Conservation (phyloP, 2,797 vertebrate species). For the Knipowitschia caucasica region DNA sequence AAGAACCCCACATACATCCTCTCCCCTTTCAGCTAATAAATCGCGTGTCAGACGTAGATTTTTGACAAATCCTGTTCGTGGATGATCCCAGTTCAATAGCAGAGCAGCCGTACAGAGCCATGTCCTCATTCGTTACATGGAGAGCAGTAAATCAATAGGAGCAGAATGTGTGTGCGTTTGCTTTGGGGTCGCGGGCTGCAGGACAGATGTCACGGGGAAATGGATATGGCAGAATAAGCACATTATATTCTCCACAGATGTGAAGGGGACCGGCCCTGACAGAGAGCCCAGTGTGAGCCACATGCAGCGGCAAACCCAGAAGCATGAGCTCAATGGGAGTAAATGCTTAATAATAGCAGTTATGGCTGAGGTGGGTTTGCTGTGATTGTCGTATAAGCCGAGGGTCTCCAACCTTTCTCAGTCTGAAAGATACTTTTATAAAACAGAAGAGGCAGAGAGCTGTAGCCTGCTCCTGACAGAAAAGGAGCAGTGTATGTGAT, state of each 20-base stretch:
- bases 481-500: too few relatives aligned
- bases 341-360: too few relatives aligned
- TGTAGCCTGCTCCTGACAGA: too few relatives aligned
- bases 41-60: conserved; percentile 10
- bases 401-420: too few relatives aligned
- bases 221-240: conserved; percentile 62
- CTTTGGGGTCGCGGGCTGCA: conserved; percentile 48
- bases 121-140: conserved; percentile 46
- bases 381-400: too few relatives aligned
- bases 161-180: conserved; percentile 59
- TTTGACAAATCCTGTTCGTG: conserved; percentile 31
- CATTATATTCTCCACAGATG: conserved; percentile 64
- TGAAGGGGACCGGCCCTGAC: conserved; percentile 42
- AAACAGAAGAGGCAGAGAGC: too few relatives aligned
- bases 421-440: too few relatives aligned
- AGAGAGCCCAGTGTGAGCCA: conserved; percentile 19
- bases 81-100: conserved; percentile 51
- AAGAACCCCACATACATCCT: background rate
- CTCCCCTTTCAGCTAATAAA: conserved; percentile 15
- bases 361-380: too few relatives aligned
- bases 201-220: conserved; percentile 74
- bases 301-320: conserved; percentile 5
- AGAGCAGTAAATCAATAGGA: conserved; percentile 69
- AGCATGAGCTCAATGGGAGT: too few relatives aligned
- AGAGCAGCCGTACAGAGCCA: conserved; percentile 32